phyloP scores from a whole-genome alignment of 2,113 vertebrate genomes.

The Myocastor coypus region DNA sequence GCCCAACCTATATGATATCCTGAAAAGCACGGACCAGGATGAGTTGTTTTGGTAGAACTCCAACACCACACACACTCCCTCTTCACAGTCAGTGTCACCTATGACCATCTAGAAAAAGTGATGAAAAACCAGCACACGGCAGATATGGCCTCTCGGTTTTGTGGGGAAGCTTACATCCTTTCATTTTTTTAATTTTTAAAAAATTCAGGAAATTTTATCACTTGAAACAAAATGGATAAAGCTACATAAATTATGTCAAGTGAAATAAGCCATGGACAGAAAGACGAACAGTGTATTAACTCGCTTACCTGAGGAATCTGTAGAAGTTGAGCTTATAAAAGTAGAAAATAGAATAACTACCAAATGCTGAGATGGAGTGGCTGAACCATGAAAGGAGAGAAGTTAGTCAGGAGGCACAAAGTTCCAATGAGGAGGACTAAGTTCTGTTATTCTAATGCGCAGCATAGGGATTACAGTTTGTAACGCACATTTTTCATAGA shows the following conservation, averaged over 20 bases:
- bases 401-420: background rate
- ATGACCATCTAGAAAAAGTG: background rate
- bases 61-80: background rate
- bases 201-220: background rate
- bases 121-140: rapidly evolving
- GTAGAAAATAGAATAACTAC: background rate
- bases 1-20: background rate
- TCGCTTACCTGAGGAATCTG: background rate
- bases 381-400: background rate
- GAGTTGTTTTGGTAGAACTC: background rate
- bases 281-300: background rate
- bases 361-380: background rate
- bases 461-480: background rate
- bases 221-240: background rate
- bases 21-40: background rate
- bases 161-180: too few species aligned
- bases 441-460: background rate
- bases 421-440: background rate
- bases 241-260: background rate
- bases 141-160: background rate
- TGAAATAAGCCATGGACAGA: background rate
- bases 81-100: background rate
- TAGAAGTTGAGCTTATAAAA: background rate
- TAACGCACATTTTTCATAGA: too few species aligned
- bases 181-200: background rate